phyloP scores from a whole-genome alignment of 2,113 vertebrate genomes.

The Pelusios castaneus region DNA sequence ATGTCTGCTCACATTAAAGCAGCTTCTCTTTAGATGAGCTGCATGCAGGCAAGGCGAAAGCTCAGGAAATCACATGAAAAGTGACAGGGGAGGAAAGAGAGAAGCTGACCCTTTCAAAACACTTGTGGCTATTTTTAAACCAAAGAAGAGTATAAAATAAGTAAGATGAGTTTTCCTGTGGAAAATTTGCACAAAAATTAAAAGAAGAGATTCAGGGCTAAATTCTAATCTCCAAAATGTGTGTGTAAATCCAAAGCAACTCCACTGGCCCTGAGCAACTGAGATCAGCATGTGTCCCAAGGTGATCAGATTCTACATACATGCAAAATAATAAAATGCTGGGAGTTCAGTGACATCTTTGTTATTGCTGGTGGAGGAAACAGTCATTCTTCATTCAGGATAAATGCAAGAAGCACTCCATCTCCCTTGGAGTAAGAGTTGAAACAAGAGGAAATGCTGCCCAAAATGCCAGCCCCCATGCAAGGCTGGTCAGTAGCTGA shows the following conservation, averaged over 20 bases:
- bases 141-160: background rate
- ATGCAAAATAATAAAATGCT: background rate
- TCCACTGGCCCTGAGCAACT: background rate
- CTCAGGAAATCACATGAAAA: background rate
- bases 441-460: background rate
- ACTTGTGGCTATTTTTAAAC: slow-evolving; percentile 2
- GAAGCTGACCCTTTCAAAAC: background rate
- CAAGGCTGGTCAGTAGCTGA: background rate
- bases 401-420: background rate
- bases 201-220: background rate
- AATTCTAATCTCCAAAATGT: background rate
- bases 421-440: background rate
- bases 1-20: slow-evolving; percentile 1
- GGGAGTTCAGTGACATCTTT: background rate
- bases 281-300: background rate
- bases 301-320: background rate
- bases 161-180: background rate
- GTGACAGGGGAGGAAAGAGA: background rate
- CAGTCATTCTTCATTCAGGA: background rate
- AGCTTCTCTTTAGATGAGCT: background rate
- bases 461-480: background rate
- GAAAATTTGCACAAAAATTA: slow-evolving; percentile 37
- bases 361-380: background rate
- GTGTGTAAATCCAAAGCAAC: background rate
- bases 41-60: background rate